Evolutionary conservation across 2,888 invertebrate species (phyloP), one percentile per base, ranked within the genome.

Genomic region (Eueremaeus valkanovi): DNA sequence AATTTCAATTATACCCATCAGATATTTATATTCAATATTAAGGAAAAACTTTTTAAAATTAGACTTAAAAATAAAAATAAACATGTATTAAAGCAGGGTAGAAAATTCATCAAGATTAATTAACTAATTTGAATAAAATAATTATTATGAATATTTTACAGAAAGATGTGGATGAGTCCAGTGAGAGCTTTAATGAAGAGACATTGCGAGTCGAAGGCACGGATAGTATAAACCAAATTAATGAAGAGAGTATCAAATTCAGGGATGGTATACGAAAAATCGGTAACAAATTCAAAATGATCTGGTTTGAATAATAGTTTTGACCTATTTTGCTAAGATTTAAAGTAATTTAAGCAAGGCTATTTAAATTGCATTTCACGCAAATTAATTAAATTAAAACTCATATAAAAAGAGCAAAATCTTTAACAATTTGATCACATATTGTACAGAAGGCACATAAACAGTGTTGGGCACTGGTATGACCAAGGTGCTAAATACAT

Each of bases 201-300:
- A 9, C 9, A 42, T 42, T 42, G 42, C 11, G 11, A 11, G 16
- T 9, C 42, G 9, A 9, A 9, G 42, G 11, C 11, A 11, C 42
- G 11, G 16, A 42, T 42, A 16, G 16, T 42, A 11, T 42, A 9
- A 42, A n/a, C n/a, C n/a, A n/a, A n/a, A n/a, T n/a, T n/a, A n/a
- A 5, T 18, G 51, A 51, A 51, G 21, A 51, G 18, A 51, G 9
- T 6, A 51, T 21, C 18, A 51, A 18, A 51, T 84, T 84, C 79
- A 77, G 82, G 42, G 84, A 84, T 78, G 83, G 83, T 0, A 80
- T 80, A n/a, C 78, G 84, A 61, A 82, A 83, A 78, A 83, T 84
- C 16, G 80, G 80, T 79, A 61, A 77, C n/a, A n/a, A n/a, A n/a
- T n/a, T n/a, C n/a, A n/a, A n/a, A n/a, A 70, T 73, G 42, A 42